A percentile compares a stretch with the other conserved stretches of the same genome.
Conservation (phyloP, 2,113 vertebrate genomes). For the Pollimyrus isidori region DNA sequence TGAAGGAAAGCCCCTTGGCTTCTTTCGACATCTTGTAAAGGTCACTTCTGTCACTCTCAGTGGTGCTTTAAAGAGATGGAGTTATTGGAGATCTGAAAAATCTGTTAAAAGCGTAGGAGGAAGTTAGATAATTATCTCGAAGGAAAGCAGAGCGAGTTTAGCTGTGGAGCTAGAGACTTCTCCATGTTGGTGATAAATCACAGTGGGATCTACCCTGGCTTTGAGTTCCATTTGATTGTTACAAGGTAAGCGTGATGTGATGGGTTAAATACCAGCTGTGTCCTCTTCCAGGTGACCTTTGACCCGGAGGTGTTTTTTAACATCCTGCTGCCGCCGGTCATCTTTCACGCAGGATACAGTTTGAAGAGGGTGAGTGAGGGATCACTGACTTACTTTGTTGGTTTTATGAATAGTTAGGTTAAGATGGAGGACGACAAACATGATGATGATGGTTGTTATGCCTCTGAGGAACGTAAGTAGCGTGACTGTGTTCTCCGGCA, state of each 20-base stretch:
- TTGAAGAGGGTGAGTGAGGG: constrained; percentile 80
- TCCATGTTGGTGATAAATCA: neutral
- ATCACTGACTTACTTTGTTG: neutral
- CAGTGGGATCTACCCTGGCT: neutral
- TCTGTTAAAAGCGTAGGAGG: neutral
- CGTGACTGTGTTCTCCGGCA: neutral
- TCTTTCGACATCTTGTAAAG: neutral
- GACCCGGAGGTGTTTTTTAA: constrained; percentile 98
- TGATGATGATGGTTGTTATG: neutral
- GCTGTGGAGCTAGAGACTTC: neutral
- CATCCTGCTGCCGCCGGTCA: constrained; percentile 95
- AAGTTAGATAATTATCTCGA: neutral
- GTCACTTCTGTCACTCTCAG: neutral
- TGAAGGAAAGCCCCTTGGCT: neutral
- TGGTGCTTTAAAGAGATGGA: neutral
- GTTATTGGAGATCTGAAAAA: neutral
- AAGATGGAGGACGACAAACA: neutral
- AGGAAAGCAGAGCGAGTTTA: neutral
- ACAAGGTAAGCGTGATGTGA: neutral
- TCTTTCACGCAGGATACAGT: constrained; percentile 97
- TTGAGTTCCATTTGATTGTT: neutral
- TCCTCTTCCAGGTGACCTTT: constrained; percentile 79
- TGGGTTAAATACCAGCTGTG: neutral
- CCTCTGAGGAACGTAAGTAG: neutral
- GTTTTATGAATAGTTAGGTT: neutral